Base-by-base conservation (phyloP, 2,888 invertebrate genomes). In the Amblyjoppa fuscipennis region DNA sequence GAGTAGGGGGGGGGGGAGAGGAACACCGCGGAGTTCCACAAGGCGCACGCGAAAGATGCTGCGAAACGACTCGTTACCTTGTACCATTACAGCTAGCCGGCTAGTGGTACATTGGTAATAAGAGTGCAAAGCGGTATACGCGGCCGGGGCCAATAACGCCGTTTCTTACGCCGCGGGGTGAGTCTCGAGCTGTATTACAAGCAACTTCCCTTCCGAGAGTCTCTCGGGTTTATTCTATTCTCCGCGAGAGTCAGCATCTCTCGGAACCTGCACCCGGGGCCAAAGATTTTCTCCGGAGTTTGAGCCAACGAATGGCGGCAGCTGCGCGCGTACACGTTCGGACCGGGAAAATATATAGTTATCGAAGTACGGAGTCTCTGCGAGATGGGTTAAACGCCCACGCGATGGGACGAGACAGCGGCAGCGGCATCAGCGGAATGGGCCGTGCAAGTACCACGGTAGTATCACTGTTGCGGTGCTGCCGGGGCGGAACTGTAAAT, bases 401-500 rank as follows among this genome's bases (percentile, higher is more conserved):
- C 85, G 75, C 82, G 31, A 59, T 31, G 38, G 25, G 51, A 64
- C 45, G 45, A 77, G 45, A 41, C 71, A 45, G 49, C 59, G 45
- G 77, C 76, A 73, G 70, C 80, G 83, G 56, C 61, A 61, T 31
- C 59, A 61, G 68, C 31, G 13, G 25, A 41, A 74, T 31, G 56
- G 78, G 75, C 59, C 69, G 34, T 64, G 38, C 59, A n/a, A 64
- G 68, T 75, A 56, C 56, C n/a, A 76, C 71, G 59, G 64, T 70
- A 61, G 59, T 70, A 70, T 70, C 81, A 80, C 78, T 74, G 71
- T 64, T 74, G 51, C 68, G 64, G 70, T 69, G 49, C 76, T 73
- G 69, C 56, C 4, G 71, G 53, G 80, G 87, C 83, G 88, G 86
- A 89, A 87, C 86, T 88, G 88, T 93, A 91, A 93, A 93, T 93